Evolutionary conservation across 2,113 vertebrate species (phyloP), one percentile per base, ranked within the genome.

Genomic region (Thomomys bottae): DNA sequence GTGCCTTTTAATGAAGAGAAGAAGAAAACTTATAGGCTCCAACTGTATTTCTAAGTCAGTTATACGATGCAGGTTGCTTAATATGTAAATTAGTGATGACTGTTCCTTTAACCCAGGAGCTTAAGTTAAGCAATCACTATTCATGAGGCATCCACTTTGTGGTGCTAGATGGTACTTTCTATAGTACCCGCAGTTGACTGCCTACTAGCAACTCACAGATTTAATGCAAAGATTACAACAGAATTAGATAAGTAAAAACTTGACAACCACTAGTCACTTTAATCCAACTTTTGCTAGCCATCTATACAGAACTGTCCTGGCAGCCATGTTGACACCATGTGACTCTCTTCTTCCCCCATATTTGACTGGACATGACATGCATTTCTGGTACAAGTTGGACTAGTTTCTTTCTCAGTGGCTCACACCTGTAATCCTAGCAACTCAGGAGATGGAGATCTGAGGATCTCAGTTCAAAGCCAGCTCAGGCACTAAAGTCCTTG

Each of bases 21-120:
- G 23, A 40, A 42, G 6, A 67, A 67, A 85, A 49, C 6, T 66
- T 75, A 67, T 4, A 49, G n/a, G 2, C 21, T 18, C 73, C 70
- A 26, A 76, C 36, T 93, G 34, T 59, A 84, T 67, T 76, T 70
- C 30, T 93, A 93, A 84, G 34, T 89, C 66, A 78, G 30, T 66
- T 18, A 78, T 14, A 76, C 54, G 83, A 70, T n/a, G 32, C 49
- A 81, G 64, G 5, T 72, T 78, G 18, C 66, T 88, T 88, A 72
- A 57, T 87, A 84, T 84, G 67, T 94, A 71, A 73, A 9, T 63
- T 63, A 84, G 18, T 84, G 42, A 45, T 73, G 9, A 36, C 10
- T 79, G 7, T 72, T 84, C 12, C 36, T 68, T 59, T 67, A n/a
- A 36, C 14, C 17, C 66, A 71, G 28, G 12, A 88, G 18, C 72